Evolutionary conservation across 92 coral and sea anemone species (phyloP).

Genomic region (Epizoanthus illoricatus): DNA sequence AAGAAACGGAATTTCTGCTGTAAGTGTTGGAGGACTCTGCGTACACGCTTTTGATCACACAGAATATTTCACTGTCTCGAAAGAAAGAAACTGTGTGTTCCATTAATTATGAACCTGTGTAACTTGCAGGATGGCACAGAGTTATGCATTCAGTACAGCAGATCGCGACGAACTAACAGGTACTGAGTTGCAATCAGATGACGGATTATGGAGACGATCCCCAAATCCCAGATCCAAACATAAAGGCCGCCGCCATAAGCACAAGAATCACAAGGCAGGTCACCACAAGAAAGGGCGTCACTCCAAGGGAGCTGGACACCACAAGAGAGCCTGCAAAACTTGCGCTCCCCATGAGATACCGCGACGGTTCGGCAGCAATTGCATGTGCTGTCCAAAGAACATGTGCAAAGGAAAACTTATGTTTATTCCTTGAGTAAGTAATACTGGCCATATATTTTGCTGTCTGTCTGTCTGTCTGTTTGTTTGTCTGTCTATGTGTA

Average conservation of each 20-base stretch:
- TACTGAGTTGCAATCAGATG: not conserved
- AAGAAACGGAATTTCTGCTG: too few species aligned
- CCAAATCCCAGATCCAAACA: not conserved
- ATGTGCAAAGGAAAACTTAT: slow-evolving; percentile 3
- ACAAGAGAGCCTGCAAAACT: not conserved
- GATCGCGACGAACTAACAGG: slow-evolving; percentile 1
- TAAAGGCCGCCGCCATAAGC: not conserved
- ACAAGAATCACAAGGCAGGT: not conserved
- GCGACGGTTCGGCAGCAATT: not conserved
- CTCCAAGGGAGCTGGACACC: not conserved
- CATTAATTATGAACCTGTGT: too few species aligned
- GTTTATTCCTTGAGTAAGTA: slow-evolving; percentile 11
- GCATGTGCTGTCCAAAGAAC: slow-evolving; percentile 24
- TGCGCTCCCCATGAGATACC: not conserved
- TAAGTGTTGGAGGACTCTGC: too few species aligned
- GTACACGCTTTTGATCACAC: too few species aligned
- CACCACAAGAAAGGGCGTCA: not conserved
- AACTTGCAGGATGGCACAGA: not conserved
- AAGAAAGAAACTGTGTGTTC: too few species aligned
- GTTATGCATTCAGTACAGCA: slow-evolving; percentile 19
- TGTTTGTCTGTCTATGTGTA: too few species aligned
- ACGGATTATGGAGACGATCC: slow-evolving; percentile 18
- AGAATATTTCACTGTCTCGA: too few species aligned
- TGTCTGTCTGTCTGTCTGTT: too few species aligned
- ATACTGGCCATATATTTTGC: not conserved